Base-by-base conservation (phyloP, 1,140 invertebrate species). In the Colletes gigas region DNA sequence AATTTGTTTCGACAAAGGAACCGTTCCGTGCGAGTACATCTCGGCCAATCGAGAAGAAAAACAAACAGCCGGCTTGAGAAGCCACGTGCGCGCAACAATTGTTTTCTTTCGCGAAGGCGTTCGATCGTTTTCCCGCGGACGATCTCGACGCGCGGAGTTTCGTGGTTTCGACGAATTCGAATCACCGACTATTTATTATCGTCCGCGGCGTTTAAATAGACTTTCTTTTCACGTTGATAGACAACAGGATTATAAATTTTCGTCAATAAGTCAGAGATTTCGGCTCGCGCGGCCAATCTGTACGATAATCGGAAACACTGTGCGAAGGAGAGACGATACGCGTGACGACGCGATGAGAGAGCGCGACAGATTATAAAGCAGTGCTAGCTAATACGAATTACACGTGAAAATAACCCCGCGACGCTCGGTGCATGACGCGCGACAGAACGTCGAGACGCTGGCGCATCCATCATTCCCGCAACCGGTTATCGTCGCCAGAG, bases 361-460 rank as follows among this genome's bases (percentile, higher is more conserved):
- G 78, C 67, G 70, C 76, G 67, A 78, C 62, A 79, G 55, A 65
- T 81, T 65, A 70, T 88, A 90, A 30, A 88, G 85, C 83, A 85
- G 78, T 71, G 74, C 63, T 77, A 75, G 78, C 82, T 85, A 88
- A 89, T 88, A 89, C 85, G 88, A 90, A 90, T 89, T 90, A 90
- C 83, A 88, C 81, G 81, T 91, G 89, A 91, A 91, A 92, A 92
- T 92, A 92, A 90, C 89, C 90, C 85, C 76, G 84, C 86, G 82
- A 88, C 75, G 87, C 87, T 91, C 88, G 89, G 87, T 89, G 88
- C 86, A 85, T 90, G 86, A 89, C 87, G 86, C 85, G 87, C 90
- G 90, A 90, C 87, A 88, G 84, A 85, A 84, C 85, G 89, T 89
- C 83, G 87, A 80, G 88, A 87, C 85, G 88, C 73, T 77, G 78